Conservation (phyloP, 53 echinoderm and acorn worm genomes). For the Stichopus horrens region DNA sequence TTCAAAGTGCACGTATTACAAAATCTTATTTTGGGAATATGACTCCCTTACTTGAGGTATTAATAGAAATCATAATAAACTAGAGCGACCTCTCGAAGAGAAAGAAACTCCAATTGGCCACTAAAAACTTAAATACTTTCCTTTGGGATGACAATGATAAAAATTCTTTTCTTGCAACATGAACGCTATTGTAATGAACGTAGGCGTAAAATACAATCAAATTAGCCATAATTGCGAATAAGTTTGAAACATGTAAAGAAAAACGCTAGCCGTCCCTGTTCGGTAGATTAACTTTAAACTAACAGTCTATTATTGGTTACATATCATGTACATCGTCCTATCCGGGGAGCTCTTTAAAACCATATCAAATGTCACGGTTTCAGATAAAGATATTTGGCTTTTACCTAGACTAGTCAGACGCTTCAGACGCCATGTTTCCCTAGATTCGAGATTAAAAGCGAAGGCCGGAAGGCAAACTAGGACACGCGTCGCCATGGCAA, state of each 20-base stretch:
- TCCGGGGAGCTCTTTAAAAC: constrained; percentile 24
- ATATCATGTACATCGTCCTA: background rate
- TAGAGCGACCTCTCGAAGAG: background rate
- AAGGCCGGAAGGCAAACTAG: constrained; percentile 41
- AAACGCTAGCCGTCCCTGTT: background rate
- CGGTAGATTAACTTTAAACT: constrained; percentile 16
- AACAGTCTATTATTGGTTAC: constrained; percentile 29
- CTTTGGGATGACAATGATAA: background rate
- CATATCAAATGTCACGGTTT: constrained; percentile 20
- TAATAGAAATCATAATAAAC: background rate
- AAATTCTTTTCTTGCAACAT: background rate
- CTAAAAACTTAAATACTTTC: background rate
- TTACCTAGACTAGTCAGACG: constrained; percentile 35
- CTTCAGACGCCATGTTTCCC: constrained; percentile 41
- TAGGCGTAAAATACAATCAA: constrained; percentile 1
- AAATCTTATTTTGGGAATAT: background rate
- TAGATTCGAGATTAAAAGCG: constrained; percentile 41
- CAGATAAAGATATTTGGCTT: constrained; percentile 32
- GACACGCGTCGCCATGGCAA: constrained; percentile 43
- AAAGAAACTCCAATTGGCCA: background rate
- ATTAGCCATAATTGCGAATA: background rate
- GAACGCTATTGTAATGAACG: background rate
- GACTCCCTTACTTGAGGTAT: background rate
- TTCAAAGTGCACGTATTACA: background rate
- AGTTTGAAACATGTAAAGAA: background rate